Percentiles rank a stretch among this genome's conserved stretches.
These are phyloP conservation scores for Camptogramma bilineatum DNA, from an alignment of 2,888 invertebrate genomes.

Conservation along the genomic window DNA sequence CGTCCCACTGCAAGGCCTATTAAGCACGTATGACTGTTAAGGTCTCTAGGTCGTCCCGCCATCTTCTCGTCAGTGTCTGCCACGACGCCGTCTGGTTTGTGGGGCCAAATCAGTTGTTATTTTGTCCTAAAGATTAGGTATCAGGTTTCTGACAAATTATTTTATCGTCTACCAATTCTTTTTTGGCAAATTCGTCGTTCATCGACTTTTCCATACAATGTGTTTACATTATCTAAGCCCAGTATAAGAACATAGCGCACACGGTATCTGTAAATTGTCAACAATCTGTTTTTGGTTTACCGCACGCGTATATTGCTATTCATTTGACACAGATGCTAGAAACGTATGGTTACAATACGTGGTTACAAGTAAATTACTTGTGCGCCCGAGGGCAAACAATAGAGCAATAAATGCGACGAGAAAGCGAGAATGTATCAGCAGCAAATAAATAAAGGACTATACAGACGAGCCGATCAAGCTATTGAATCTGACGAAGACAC, in stretches of 20 bases:
- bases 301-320: constrained; percentile 60
- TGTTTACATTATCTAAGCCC: no score
- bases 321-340: constrained; percentile 63
- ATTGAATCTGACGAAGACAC: background rate
- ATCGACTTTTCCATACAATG: no score
- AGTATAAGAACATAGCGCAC: background rate
- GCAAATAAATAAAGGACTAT: constrained; percentile 69
- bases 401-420: constrained; percentile 79
- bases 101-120: no score
- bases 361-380: constrained; percentile 73
- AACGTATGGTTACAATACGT: constrained; percentile 56
- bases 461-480: constrained; percentile 10
- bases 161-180: no score
- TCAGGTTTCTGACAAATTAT: no score
- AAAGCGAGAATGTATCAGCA: constrained; percentile 77
- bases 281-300: constrained; percentile 34
- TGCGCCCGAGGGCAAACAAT: constrained; percentile 74
- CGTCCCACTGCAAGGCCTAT: no score
- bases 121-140: no score
- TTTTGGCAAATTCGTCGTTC: no score
- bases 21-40: no score
- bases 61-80: no score
- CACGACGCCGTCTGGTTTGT: no score
- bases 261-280: constrained; percentile 16
- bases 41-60: no score